phyloP scores from a whole-genome alignment of 2,113 vertebrate species.

The Zingel zingel region DNA sequence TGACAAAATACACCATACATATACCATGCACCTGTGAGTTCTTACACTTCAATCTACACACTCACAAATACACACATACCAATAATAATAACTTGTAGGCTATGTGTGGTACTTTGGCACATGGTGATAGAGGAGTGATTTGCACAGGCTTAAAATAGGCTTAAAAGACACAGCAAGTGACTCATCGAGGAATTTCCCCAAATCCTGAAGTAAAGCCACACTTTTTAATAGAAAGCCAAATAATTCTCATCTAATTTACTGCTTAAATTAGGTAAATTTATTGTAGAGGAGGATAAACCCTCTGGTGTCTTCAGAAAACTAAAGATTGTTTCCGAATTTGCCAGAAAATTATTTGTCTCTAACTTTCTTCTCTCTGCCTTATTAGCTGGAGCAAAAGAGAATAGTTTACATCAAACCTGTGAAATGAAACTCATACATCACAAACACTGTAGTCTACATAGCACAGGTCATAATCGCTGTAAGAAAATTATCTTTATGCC shows the following conservation, averaged over 20 bases:
- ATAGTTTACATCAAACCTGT: not conserved
- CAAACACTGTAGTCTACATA: not conserved
- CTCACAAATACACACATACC: constrained; percentile 1
- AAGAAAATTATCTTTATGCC: not conserved
- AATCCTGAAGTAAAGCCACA: constrained; percentile 52
- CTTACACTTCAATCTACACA: not conserved
- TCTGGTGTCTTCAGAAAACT: not conserved
- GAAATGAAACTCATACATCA: constrained; percentile 26
- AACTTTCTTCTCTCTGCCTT: not conserved
- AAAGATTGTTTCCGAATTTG: constrained; percentile 10
- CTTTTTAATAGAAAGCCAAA: constrained; percentile 26
- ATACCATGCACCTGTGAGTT: not conserved
- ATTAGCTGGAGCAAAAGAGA: not conserved
- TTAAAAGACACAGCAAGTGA: constrained; percentile 46
- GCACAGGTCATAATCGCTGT: not conserved
- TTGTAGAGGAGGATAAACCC: not conserved
- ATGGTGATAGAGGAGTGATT: constrained; percentile 41
- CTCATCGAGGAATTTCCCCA: constrained; percentile 59
- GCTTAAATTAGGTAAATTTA: constrained; percentile 38
- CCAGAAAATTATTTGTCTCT: not conserved
- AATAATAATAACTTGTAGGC: not conserved
- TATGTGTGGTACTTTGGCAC: constrained; percentile 5
- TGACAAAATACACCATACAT: constrained; percentile 21
- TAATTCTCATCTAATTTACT: constrained; percentile 44
- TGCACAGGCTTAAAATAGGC: constrained; percentile 57